A percentile compares a stretch with the other conserved stretches of the same genome.
Conservation (phyloP, 2,888 invertebrate genomes). For the Caenorhabditis panamensis region DNA sequence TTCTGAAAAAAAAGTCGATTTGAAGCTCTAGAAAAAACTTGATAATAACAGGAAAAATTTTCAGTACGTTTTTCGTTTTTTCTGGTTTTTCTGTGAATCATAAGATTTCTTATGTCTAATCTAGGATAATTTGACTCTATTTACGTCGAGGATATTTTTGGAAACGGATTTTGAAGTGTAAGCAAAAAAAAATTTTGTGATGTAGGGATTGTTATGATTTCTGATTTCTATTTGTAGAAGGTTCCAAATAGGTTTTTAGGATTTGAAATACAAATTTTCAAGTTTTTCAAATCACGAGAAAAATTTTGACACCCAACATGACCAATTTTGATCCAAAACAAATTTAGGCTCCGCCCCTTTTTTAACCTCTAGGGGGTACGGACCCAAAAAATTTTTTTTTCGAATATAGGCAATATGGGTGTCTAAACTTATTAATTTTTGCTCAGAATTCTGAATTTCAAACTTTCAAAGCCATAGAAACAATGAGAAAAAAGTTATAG, state of each 20-base stretch:
- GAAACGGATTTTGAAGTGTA: too few species aligned
- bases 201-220: too few species aligned
- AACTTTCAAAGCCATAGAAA: neutral
- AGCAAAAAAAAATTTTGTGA: too few species aligned
- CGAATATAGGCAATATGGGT: neutral
- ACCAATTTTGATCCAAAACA: neutral
- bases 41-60: neutral
- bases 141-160: too few species aligned
- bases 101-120: neutral
- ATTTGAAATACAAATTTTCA: neutral
- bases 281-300: neutral
- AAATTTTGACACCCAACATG: neutral
- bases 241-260: too few species aligned
- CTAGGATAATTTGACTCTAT: neutral
- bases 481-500: too few species aligned
- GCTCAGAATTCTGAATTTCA: neutral
- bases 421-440: neutral
- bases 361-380: too few species aligned
- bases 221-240: too few species aligned
- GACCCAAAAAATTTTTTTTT: neutral
- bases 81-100: neutral
- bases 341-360: too few species aligned
- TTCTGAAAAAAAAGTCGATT: constrained; percentile 33
- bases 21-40: neutral
- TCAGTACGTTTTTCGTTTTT: neutral